These are phyloP conservation scores for Mormyrops boulengeri DNA, from an alignment of 2,797 vertebrate species.

Conservation along the genomic window DNA sequence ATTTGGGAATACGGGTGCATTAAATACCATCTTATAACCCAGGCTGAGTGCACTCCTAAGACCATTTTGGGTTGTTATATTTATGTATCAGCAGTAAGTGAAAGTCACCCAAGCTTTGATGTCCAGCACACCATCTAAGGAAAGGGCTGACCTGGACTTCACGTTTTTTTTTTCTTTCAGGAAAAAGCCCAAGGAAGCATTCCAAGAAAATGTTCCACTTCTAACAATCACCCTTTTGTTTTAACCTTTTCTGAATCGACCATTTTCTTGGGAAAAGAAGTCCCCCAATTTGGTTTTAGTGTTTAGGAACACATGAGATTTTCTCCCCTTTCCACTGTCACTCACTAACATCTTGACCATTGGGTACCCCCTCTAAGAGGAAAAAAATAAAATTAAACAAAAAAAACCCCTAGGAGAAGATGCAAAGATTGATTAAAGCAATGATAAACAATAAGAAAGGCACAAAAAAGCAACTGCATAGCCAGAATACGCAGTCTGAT, in stretches of 20 bases:
- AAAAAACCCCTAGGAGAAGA: slow-evolving; percentile 66
- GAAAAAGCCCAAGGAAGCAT: not conserved
- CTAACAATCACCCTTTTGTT: not conserved
- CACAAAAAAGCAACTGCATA: slow-evolving; percentile 37
- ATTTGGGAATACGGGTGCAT: not conserved
- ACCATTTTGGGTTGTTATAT: slow-evolving; percentile 2
- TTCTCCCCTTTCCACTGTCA: slow-evolving; percentile 28
- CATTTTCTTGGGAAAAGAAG: not conserved
- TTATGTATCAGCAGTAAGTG: slow-evolving; percentile 3
- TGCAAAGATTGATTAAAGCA: slow-evolving; percentile 70
- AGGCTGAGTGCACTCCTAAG: slow-evolving; percentile 7
- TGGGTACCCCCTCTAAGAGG: slow-evolving; percentile 25
- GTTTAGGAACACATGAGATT: not conserved
- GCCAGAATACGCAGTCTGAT: not conserved
- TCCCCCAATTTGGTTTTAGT: not conserved
- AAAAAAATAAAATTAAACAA: slow-evolving; percentile 54
- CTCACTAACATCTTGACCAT: slow-evolving; percentile 20
- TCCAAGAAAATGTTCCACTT: not conserved
- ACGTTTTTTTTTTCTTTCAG: not conserved
- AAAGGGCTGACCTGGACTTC: not conserved
- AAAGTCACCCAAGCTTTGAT: not conserved
- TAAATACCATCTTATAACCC: slow-evolving; percentile 8
- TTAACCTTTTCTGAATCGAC: not conserved
- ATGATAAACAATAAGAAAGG: slow-evolving; percentile 48
- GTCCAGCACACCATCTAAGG: slow-evolving; percentile 4